phyloP scores from a whole-genome alignment of 2,797 vertebrate genomes.

The Muscicapa striata region DNA sequence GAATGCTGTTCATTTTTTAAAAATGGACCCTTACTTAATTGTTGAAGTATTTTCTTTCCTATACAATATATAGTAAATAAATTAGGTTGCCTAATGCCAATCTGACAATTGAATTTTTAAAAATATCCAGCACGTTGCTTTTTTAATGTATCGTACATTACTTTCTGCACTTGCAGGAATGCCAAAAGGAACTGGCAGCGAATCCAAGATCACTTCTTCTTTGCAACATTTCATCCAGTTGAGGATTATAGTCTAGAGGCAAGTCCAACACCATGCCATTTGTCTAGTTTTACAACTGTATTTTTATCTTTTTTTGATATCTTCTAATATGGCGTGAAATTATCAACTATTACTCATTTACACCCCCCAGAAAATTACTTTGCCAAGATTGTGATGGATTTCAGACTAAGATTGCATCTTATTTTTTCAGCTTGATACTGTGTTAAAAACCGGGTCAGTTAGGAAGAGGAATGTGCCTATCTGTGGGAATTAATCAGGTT shows the following conservation, averaged over 20 bases:
- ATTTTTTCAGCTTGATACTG: background rate
- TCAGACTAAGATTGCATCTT: background rate
- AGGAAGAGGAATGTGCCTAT: background rate
- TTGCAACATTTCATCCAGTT: constrained; percentile 87
- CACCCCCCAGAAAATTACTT: background rate
- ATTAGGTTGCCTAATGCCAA: background rate
- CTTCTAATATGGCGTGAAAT: background rate
- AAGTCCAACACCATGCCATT: background rate
- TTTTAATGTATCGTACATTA: background rate
- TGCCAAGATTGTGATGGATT: background rate
- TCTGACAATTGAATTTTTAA: background rate
- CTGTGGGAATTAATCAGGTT: background rate
- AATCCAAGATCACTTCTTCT: constrained; percentile 97
- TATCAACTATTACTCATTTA: background rate
- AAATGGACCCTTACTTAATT: background rate
- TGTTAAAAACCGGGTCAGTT: background rate
- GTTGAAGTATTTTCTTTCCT: background rate
- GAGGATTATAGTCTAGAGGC: constrained; percentile 92
- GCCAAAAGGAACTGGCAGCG: constrained; percentile 92
- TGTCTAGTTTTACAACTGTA: background rate
- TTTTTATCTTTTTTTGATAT: background rate
- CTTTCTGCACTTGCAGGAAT: constrained; percentile 80
- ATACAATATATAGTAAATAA: background rate
- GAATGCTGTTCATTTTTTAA: background rate
- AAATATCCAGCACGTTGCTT: rapidly evolving